Base-by-base conservation (phyloP, 2,888 invertebrate genomes). In the Cabera pusaria region DNA sequence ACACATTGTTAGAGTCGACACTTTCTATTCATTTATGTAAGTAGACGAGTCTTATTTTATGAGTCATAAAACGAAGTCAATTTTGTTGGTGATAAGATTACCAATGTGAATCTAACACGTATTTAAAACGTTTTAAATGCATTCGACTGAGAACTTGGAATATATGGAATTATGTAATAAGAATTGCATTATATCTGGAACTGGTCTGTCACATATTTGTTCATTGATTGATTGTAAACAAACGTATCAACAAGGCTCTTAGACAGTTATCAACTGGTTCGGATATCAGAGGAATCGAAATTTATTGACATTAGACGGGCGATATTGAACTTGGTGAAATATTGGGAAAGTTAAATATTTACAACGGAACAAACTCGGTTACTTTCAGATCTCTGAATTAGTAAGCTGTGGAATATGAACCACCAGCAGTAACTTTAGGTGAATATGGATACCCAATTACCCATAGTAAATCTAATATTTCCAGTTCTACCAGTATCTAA, bases 11-110 rank as follows among this genome's bases (percentile, higher is more conserved):
- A 64, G 58, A 34, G 58, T 52, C 64, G 69, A 72, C 76, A 75
- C 86, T 86, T 86, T 86, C 84, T 84, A 79, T 68, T 73, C 61
- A 57, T 52, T 49, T 43, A 55, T 49, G 33, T 43, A 49, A 45
- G 50, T 57, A 49, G 52, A 52, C 54, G 49, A 52, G 44, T 39
- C 46, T 56, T 44, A 52, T 52, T 41, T 48, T 49, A 51, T 58
- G 58, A 58, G 37, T 59, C 50, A 52, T 44, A 58, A 42, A 58
- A 55, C 44, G 42, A 33, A 26, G 27, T 44, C 43, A 43, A 47
- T 51, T 35, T 24, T 27, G 40, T 47, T 31, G 42, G 32, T 46
- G 50, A 52, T 50, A 48, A 52, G 47, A 47, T 52, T 49, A 45
- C 45, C 39, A 35, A 36, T 33, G 36, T 38, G 39, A n/a, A n/a